A percentile compares a stretch with the other conserved stretches of the same genome.
These are phyloP conservation scores for Acleris emargana DNA, from an alignment of 2,888 invertebrate genomes.

Conservation along the genomic window DNA sequence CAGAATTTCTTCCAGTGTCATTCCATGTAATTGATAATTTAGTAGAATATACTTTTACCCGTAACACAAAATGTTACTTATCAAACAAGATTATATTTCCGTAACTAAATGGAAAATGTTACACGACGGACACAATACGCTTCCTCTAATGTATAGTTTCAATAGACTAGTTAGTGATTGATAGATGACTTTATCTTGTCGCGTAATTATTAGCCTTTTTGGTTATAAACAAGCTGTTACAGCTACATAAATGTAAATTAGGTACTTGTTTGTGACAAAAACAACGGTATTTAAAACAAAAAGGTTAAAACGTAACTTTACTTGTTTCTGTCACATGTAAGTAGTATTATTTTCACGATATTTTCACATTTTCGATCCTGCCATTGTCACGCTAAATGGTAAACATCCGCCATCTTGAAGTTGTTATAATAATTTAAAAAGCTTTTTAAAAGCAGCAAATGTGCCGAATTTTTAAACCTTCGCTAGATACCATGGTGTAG, in stretches of 20 bases:
- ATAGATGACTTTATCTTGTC: neutral
- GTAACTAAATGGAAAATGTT: too few species aligned
- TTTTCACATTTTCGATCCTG: neutral
- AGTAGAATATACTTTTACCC: too few species aligned
- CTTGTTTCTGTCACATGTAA: constrained; percentile 15
- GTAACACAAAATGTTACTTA: too few species aligned
- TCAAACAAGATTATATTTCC: too few species aligned
- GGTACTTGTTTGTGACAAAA: constrained; percentile 16
- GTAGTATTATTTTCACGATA: neutral
- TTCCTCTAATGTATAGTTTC: too few species aligned
- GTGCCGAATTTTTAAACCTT: constrained; percentile 22
- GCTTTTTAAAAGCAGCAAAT: constrained; percentile 19
- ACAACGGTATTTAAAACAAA: neutral
- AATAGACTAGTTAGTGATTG: too few species aligned
- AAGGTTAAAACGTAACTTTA: neutral
- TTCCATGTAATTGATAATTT: too few species aligned
- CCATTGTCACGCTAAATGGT: neutral
- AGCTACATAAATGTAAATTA: neutral
- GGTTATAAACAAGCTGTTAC: neutral
- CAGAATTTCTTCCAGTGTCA: too few species aligned
- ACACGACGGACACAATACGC: too few species aligned
- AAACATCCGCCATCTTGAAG: neutral
- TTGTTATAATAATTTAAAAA: constrained; percentile 11
- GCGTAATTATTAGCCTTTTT: neutral
- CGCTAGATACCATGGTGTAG: constrained; percentile 10